Base-by-base conservation (phyloP, 1,140 invertebrate genomes). In the Drosophila nebulosa region DNA sequence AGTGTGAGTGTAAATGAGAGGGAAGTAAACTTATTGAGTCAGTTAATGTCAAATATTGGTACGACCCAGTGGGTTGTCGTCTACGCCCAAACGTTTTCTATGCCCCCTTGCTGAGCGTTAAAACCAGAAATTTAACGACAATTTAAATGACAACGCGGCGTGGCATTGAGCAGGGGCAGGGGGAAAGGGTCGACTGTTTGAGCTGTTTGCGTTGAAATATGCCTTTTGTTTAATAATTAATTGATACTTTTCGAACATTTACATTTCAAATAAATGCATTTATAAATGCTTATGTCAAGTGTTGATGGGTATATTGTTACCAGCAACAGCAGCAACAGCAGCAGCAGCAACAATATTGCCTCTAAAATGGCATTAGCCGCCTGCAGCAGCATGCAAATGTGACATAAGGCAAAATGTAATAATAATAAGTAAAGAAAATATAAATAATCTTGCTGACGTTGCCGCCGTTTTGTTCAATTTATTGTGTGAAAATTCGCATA, bases 401-500 rank as follows among this genome's bases (percentile, higher is more conserved):
- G 78, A 86, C 69, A 78, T 66, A 75, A 83, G 65, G 35, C 71
- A 67, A 84, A 67, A 62, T 64, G 84, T 86, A 86, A 86, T 76
- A 88, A 88, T 78, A 78, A 80, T 86, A 88, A 46, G 39, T 21
- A 46, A 46, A 18, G 12, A 46, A 46, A 78, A 80, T 79, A 86
- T 86, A 86, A 88, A 88, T 74, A 69, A 83, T 86, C 88, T 86
- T 30, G 55, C 73, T 78, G 61, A 74, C 65, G 64, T 57, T 55
- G 66, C 72, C 81, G 52, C 59, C 83, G 83, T 86, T 86, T 86
- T 86, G 83, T 86, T 79, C 83, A 86, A 88, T 88, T 86, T 86
- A 83, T 80, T 86, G 83, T 86, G 83, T 86, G 83, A 86, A 86
- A 86, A 86, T 70, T 88, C 78, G 83, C 83, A 86, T 86, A 86